Evolutionary conservation across 2,888 invertebrate species (phyloP).

Genomic region (Melanostoma scalare): DNA sequence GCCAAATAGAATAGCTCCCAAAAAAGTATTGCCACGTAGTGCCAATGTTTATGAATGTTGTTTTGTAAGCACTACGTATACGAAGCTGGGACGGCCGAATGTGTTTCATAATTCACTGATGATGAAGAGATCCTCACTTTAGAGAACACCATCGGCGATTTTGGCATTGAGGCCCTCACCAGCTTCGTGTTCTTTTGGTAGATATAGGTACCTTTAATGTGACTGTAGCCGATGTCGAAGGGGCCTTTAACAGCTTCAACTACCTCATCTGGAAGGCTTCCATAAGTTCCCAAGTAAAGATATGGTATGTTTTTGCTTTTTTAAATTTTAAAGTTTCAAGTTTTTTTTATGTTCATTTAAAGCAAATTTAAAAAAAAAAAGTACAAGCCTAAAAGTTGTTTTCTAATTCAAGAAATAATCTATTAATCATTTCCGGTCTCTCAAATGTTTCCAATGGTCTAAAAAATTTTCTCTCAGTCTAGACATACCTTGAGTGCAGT

Average conservation of each 20-base stretch:
- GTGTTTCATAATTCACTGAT: slow-evolving; percentile 95
- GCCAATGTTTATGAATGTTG: slow-evolving; percentile 88
- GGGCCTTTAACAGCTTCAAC: slow-evolving; percentile 88
- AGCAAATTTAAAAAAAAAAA: too few species aligned
- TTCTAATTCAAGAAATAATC: too few species aligned
- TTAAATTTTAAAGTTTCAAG: too few species aligned
- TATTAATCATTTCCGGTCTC: too few species aligned
- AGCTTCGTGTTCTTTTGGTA: slow-evolving; percentile 91
- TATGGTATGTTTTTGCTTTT: too few species aligned
- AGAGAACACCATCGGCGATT: slow-evolving; percentile 86
- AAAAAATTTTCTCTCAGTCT: too few species aligned
- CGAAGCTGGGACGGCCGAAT: slow-evolving; percentile 90
- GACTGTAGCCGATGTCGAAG: slow-evolving; percentile 90
- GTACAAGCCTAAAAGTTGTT: too few species aligned
- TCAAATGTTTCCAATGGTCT: too few species aligned
- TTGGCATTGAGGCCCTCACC: slow-evolving; percentile 87
- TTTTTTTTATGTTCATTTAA: too few species aligned
- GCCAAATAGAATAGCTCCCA: too few species aligned
- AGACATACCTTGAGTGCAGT: too few species aligned
- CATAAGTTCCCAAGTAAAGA: too few species aligned
- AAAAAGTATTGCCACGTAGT: slow-evolving; percentile 90
- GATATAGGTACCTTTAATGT: slow-evolving; percentile 88
- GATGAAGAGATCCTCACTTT: slow-evolving; percentile 88
- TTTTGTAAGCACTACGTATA: slow-evolving; percentile 86
- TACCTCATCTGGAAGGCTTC: slow-evolving; percentile 87